Evolutionary conservation across 2,797 vertebrate genomes (phyloP).

Genomic region (Bradypodion pumilum): DNA sequence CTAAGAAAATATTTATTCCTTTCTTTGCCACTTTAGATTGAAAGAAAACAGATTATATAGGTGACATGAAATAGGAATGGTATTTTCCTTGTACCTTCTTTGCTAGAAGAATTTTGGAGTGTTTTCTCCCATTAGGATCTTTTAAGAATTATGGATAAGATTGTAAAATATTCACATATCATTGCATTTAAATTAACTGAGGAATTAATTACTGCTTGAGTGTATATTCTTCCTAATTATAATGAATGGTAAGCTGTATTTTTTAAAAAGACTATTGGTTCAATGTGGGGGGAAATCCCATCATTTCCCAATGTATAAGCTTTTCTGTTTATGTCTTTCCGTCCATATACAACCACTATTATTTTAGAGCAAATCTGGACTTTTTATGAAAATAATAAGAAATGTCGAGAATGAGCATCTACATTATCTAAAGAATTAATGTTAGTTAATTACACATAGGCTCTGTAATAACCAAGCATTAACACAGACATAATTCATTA

Average conservation of each 20-base stretch:
- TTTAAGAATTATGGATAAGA: slow-evolving; percentile 42
- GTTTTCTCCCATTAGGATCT: slow-evolving; percentile 13
- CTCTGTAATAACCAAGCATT: slow-evolving; percentile 66
- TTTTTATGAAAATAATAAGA: slow-evolving; percentile 42
- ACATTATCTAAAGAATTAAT: slow-evolving; percentile 60
- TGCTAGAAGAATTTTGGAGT: slow-evolving; percentile 34
- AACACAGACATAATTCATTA: slow-evolving; percentile 58
- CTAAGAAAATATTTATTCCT: slow-evolving; percentile 69
- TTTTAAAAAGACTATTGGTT: slow-evolving; percentile 1
- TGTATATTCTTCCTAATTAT: slow-evolving; percentile 41
- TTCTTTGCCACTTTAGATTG: slow-evolving; percentile 54
- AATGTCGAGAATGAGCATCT: slow-evolving; percentile 41
- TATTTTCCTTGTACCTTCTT: slow-evolving; percentile 27
- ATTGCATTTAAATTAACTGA: slow-evolving; percentile 60
- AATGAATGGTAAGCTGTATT: slow-evolving; percentile 39
- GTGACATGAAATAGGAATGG: slow-evolving; percentile 33
- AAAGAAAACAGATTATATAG: slow-evolving; percentile 59
- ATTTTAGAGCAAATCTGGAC: slow-evolving; percentile 47
- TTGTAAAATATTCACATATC: slow-evolving; percentile 63
- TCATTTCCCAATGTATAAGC: slow-evolving; percentile 29
- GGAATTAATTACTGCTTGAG: slow-evolving; percentile 42
- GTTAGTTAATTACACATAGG: slow-evolving; percentile 51
- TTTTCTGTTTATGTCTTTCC: slow-evolving; percentile 25
- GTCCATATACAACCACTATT: slow-evolving; percentile 18
- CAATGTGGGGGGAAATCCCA: slow-evolving; percentile 23